These are phyloP conservation scores for Hozukius guyotensis DNA, from an alignment of 2,797 vertebrate species.

Conservation along the genomic window DNA sequence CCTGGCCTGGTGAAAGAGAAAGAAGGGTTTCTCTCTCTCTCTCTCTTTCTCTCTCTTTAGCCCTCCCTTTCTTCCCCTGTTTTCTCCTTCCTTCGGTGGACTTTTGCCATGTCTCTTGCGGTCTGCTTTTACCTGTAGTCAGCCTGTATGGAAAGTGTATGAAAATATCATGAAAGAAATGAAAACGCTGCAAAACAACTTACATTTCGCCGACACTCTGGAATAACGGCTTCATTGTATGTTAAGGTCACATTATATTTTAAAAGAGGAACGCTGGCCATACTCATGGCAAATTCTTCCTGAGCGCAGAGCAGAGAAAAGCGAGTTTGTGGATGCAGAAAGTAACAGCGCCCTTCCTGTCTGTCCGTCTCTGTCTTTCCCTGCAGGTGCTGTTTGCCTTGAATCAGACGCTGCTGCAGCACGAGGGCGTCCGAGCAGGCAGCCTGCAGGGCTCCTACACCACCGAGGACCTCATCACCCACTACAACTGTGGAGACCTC, in stretches of 20 bases:
- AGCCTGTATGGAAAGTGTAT: slow-evolving; percentile 56
- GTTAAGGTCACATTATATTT: slow-evolving; percentile 37
- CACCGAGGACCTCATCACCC: slow-evolving; percentile 91
- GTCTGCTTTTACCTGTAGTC: slow-evolving; percentile 66
- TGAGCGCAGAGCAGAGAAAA: slow-evolving; percentile 4
- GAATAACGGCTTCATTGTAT: slow-evolving; percentile 50
- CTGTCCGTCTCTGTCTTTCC: slow-evolving; percentile 4
- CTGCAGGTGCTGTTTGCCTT: slow-evolving; percentile 91
- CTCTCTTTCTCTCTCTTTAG: slow-evolving; percentile 11
- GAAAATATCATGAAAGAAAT: slow-evolving; percentile 60
- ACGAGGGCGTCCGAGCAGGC: slow-evolving; percentile 88
- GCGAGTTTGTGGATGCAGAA: slow-evolving; percentile 28
- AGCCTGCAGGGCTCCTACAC: slow-evolving; percentile 88
- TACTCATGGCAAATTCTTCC: slow-evolving; percentile 25
- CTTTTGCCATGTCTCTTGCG: slow-evolving; percentile 51
- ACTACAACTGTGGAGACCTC: slow-evolving; percentile 92
- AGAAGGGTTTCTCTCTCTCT: slow-evolving; percentile 50
- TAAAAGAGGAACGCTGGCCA: slow-evolving; percentile 41
- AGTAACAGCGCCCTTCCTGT: slow-evolving; percentile 21
- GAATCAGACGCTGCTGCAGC: slow-evolving; percentile 92
- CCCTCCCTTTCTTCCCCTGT: slow-evolving; percentile 24
- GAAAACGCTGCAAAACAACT: slow-evolving; percentile 39
- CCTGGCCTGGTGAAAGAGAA: slow-evolving; percentile 61
- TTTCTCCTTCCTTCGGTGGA: slow-evolving; percentile 38
- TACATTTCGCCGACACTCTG: slow-evolving; percentile 14